These are phyloP conservation scores for Cossypha heuglini DNA, from an alignment of 2,797 vertebrate species.

Conservation along the genomic window DNA sequence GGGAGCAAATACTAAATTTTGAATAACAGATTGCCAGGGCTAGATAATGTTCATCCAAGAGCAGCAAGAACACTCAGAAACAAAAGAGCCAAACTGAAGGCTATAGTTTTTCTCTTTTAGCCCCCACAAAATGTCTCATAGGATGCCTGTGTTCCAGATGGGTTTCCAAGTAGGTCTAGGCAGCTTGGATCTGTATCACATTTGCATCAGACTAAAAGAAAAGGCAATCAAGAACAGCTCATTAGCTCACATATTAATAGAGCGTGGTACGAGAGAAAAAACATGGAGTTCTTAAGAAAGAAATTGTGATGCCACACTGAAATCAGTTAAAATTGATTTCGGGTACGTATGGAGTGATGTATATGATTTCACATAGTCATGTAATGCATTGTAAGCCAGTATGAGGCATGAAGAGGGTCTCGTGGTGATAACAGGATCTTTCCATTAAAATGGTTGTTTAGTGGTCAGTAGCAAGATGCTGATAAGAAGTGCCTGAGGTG, in stretches of 20 bases:
- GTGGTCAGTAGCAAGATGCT: background rate
- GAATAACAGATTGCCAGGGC: background rate
- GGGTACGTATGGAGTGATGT: background rate
- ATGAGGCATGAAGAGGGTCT: background rate
- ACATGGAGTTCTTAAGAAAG: background rate
- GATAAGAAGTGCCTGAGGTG: background rate
- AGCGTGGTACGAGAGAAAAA: background rate
- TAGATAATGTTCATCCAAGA: background rate
- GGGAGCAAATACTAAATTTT: background rate
- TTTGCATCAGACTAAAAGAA: background rate
- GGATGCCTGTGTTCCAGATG: background rate
- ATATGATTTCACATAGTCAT: background rate
- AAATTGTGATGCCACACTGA: background rate
- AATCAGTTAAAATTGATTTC: background rate
- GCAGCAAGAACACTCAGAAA: background rate
- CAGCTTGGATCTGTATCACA: background rate
- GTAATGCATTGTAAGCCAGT: rapidly evolving
- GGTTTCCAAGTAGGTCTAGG: background rate
- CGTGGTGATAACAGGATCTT: background rate
- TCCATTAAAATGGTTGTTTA: background rate
- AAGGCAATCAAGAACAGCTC: background rate
- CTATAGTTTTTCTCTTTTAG: background rate
- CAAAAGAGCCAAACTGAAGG: background rate
- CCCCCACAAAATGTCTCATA: background rate
- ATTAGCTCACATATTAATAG: background rate